Base-by-base conservation (phyloP, 2,888 invertebrate genomes). In the Noctua janthina region DNA sequence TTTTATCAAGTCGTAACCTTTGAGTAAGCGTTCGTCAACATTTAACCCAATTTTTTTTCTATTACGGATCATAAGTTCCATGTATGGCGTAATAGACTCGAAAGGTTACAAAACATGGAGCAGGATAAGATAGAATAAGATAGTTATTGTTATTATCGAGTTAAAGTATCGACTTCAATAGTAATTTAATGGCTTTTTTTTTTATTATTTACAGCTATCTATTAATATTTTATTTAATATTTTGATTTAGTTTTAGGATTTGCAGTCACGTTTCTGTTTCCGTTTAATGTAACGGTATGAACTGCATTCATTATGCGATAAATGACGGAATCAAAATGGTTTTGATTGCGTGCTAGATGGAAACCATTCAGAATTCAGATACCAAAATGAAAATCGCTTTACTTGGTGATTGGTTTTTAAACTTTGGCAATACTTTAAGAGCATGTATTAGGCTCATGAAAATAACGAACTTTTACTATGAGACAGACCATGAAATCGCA, bases 1-100 rank as follows among this genome's bases (percentile, higher is more conserved):
- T 59, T 79, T 59, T 29, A 79, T 23, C 29, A 69, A 69, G 20
- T 49, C 29, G 0, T 74, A 67, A 82, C 82, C 82, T 79, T 81
- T 29, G 3, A n/a, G 23, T 43, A 23, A 71, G 10, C n/a, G 15
- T 80, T 67, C 15, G 23, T 1, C 43, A 75, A 62, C 35, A 82
- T 76, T 56, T 29, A 43, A 54, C 68, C 39, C 29, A 7, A 4
- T 54, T 69, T 78, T 82, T 78, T 82, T 75, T 29, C 20, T 77
- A 23, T 46, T 56, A 83, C 64, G 83, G 77, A 51, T 81, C 83
- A 81, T 76, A 70, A 83, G 62, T 29, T 46, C 43, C 35, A n/a
- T 75, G 43, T 62, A 54, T 62, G 75, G 59, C 29, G 39, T n/a
- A 23, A 39, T 81, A 73, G 0, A 46, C 17, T 69, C 5, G 15